phyloP scores from a whole-genome alignment of 2,797 vertebrate species.

The Monodelphis domestica region DNA sequence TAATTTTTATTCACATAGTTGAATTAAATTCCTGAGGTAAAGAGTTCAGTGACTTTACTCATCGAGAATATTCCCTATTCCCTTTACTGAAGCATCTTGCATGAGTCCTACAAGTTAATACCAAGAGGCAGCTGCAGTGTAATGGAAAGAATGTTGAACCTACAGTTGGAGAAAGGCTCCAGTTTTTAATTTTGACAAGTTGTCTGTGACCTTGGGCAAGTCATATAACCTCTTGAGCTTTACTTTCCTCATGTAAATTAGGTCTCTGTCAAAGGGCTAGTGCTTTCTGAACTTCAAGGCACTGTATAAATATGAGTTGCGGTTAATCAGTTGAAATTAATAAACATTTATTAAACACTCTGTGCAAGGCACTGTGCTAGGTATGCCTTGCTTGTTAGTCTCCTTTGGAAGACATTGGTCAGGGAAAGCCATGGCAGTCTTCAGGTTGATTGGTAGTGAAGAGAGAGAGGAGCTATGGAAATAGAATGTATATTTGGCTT shows the following conservation, averaged over 20 bases:
- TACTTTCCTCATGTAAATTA: background rate
- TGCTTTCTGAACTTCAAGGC: background rate
- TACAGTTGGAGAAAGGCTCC: background rate
- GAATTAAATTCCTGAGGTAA: background rate
- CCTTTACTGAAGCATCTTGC: background rate
- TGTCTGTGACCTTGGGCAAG: background rate
- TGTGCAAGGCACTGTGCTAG: background rate
- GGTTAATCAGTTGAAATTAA: background rate
- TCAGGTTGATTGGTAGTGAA: background rate
- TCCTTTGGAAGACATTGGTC: background rate
- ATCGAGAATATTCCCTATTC: background rate
- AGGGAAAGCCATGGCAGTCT: background rate
- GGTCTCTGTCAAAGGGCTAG: background rate
- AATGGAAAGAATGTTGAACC: background rate
- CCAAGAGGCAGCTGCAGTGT: background rate
- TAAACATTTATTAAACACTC: background rate
- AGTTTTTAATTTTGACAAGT: background rate
- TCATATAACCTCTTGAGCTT: background rate
- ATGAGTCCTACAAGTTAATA: background rate
- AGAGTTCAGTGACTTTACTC: background rate
- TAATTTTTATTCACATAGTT: background rate
- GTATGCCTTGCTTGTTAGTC: background rate
- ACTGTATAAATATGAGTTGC: background rate
- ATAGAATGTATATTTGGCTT: background rate
- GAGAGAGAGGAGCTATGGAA: background rate